Evolutionary conservation across 2,113 vertebrate species (phyloP), one percentile per base, ranked within the genome.

Genomic region (Cairina moschata): DNA sequence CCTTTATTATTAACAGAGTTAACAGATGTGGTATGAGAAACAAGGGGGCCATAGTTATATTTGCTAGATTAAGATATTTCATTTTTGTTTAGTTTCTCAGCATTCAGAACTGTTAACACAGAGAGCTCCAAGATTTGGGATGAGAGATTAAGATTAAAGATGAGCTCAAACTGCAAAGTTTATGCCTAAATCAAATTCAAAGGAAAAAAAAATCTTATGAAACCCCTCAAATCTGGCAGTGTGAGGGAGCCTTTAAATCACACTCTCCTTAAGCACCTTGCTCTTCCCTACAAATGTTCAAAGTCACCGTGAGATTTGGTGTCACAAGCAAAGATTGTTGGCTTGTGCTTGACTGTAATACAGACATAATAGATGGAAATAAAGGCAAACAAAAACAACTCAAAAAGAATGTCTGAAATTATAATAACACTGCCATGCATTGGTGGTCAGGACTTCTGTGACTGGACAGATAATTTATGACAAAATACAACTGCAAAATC

Each of bases 341-440:
- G 67, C 26, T 73, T 90, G 52, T 73, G 78, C 0, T 3, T 26
- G 22, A n/a, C 32, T 67, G n/a, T 50, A 58, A 60, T 20, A 73
- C 1, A 82, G 84, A 84, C 16, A 58, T 44, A 66, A 87, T 48
- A 86, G 87, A 86, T 22, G 18, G 13, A 93, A 89, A 89, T 17
- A 34, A 83, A 89, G 48, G 5, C 34, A 74, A 88, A 81, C 3
- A 81, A 86, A 92, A 94, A 13, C 71, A 92, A 79, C 10, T n/a
- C 29, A 94, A 95, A 76, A 62, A 63, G 2, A 66, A 42, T 40
- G 8, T 54, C 68, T 73, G 56, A 78, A 91, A 94, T 78, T 42
- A 31, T 38, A 95, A 69, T 44, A 87, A 28, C 4, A 44, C 11
- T 86, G 89, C 93, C 97, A 83, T 95, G 78, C 97, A 97, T 29